A percentile compares a stretch with the other conserved stretches of the same genome.
Conservation (phyloP, 2,113 vertebrate species). For the Leptocoma aspasia region DNA sequence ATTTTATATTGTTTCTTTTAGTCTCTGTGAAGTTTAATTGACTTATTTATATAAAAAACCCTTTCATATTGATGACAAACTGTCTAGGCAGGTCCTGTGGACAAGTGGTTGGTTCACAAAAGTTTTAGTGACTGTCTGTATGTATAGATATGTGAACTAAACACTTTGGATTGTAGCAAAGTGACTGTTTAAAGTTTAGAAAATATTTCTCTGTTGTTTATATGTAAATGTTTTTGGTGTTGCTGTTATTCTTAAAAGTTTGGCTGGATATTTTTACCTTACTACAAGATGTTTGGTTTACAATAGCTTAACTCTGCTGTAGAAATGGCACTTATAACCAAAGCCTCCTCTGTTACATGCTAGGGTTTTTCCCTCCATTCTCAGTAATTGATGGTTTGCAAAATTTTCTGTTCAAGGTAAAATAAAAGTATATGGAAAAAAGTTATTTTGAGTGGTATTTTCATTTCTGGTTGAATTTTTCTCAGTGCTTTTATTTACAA, state of each 20-base stretch:
- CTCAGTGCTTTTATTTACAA: background rate
- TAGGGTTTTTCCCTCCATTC: background rate
- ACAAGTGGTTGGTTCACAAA: slow-evolving; percentile 69
- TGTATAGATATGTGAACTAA: slow-evolving; percentile 63
- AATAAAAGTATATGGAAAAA: slow-evolving; percentile 74
- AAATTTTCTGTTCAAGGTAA: slow-evolving; percentile 59
- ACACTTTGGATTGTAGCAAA: slow-evolving; percentile 58
- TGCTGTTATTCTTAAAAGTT: slow-evolving; percentile 49
- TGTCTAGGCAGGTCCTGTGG: slow-evolving; percentile 80
- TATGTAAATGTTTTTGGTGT: slow-evolving; percentile 68
- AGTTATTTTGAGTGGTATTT: slow-evolving; percentile 41
- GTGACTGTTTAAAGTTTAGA: slow-evolving; percentile 61
- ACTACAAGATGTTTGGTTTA: slow-evolving; percentile 61
- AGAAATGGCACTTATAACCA: slow-evolving; percentile 74
- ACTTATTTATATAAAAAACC: slow-evolving; percentile 76
- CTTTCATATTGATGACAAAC: slow-evolving; percentile 61
- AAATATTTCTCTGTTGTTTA: slow-evolving; percentile 63
- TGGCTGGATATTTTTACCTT: slow-evolving; percentile 17
- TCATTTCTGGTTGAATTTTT: slow-evolving; percentile 15
- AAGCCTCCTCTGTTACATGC: slow-evolving; percentile 52
- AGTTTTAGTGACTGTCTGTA: slow-evolving; percentile 54
- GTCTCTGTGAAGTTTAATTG: slow-evolving; percentile 70
- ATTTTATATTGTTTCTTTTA: slow-evolving; percentile 72
- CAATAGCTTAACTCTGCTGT: slow-evolving; percentile 65
- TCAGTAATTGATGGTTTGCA: slow-evolving; percentile 55